Conservation (phyloP, 2,113 vertebrate species). For the Gobio gobio region DNA sequence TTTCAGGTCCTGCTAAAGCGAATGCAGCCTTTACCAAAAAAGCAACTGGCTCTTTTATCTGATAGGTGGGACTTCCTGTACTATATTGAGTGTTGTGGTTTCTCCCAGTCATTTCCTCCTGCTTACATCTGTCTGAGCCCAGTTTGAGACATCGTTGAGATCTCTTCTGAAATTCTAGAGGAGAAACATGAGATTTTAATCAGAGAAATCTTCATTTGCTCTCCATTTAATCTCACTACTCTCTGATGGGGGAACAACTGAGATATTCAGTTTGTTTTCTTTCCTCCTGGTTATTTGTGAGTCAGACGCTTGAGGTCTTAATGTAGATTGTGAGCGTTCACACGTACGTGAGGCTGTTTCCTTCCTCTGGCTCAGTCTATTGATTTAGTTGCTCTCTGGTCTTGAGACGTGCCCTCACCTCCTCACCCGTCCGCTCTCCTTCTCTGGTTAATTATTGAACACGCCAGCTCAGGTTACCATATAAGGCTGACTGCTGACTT, state of each 20-base stretch:
- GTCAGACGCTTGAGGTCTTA: neutral
- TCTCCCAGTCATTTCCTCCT: neutral
- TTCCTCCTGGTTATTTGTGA: neutral
- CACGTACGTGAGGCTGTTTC: conserved; percentile 9
- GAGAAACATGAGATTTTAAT: neutral
- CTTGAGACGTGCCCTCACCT: conserved; percentile 36
- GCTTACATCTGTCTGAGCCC: neutral
- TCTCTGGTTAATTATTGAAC: conserved; percentile 58
- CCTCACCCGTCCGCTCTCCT: conserved; percentile 20
- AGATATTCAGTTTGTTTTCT: neutral
- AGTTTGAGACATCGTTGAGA: neutral
- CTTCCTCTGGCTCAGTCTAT: conserved; percentile 26
- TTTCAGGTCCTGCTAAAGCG: no score
- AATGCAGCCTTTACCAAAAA: neutral
- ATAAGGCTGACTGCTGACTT: conserved; percentile 52
- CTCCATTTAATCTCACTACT: neutral
- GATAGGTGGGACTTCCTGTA: neutral
- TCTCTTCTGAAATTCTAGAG: neutral
- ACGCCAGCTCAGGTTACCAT: conserved; percentile 52
- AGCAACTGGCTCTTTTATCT: neutral
- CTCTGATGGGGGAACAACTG: neutral
- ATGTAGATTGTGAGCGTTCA: conserved; percentile 25
- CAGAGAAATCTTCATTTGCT: neutral
- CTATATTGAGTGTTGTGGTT: neutral
- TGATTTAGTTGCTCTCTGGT: conserved; percentile 42